These are phyloP conservation scores for Melitaea athalia DNA, from an alignment of 2,888 invertebrate genomes.

Conservation along the genomic window DNA sequence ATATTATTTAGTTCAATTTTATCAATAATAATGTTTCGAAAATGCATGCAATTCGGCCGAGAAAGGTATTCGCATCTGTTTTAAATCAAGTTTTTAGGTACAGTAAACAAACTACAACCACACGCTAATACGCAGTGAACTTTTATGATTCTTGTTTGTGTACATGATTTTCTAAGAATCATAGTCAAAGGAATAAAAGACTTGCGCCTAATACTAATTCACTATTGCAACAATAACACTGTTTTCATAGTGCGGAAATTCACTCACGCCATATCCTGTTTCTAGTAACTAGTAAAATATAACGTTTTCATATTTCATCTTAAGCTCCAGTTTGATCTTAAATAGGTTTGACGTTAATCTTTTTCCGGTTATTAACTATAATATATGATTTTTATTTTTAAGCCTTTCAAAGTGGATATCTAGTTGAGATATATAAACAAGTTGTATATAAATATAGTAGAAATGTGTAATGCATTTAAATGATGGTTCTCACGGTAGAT, in stretches of 20 bases:
- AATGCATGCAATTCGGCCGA: background rate
- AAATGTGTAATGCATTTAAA: background rate
- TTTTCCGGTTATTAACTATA: background rate
- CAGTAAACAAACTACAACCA: constrained; percentile 21
- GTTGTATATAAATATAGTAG: background rate
- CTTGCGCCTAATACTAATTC: background rate
- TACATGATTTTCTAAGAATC: background rate
- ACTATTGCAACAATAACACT: constrained; percentile 8
- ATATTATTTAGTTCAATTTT: too few relatives aligned
- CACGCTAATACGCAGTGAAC: background rate
- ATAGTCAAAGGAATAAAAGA: background rate
- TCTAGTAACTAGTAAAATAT: constrained; percentile 20
- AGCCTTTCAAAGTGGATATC: too few relatives aligned
- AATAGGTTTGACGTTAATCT: constrained; percentile 19
- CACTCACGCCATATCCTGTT: constrained; percentile 24
- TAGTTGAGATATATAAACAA: background rate
- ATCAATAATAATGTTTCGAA: background rate
- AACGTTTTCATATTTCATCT: constrained; percentile 21
- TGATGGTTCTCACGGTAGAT: background rate
- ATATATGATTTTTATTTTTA: background rate
- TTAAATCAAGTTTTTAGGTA: constrained; percentile 21
- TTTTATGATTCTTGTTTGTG: background rate
- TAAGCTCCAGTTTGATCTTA: constrained; percentile 22
- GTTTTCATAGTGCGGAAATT: constrained; percentile 5
- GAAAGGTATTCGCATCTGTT: constrained; percentile 22